These are phyloP conservation scores for Uria aalge DNA, from an alignment of 2,113 vertebrate species.

Conservation along the genomic window DNA sequence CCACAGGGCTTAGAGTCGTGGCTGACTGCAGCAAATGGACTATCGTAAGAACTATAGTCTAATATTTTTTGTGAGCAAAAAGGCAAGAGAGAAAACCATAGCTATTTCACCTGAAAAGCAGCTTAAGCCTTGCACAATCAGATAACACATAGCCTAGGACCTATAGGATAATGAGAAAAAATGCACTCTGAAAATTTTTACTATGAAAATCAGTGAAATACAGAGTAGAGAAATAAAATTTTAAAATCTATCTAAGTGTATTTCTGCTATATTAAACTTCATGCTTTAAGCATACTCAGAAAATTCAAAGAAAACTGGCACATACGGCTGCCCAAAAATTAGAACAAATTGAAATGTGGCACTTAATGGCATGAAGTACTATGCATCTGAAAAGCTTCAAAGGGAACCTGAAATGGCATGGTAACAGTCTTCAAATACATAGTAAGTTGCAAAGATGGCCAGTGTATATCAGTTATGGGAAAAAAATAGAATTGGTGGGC, in stretches of 20 bases:
- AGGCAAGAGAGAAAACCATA: neutral
- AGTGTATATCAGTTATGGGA: no score
- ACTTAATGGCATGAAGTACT: neutral
- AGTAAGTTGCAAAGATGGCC: neutral
- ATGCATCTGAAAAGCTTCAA: neutral
- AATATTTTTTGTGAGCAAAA: neutral
- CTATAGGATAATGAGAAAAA: neutral
- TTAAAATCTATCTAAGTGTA: neutral
- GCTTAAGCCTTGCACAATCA: neutral
- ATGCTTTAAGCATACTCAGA: neutral
- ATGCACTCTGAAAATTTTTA: neutral
- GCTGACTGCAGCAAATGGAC: neutral
- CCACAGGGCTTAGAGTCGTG: neutral
- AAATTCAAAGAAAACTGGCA: neutral
- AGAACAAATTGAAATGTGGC: neutral
- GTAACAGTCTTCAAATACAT: neutral
- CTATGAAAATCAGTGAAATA: neutral
- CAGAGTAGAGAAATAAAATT: neutral
- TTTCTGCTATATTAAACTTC: neutral
- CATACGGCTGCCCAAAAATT: neutral
- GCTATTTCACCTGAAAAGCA: neutral
- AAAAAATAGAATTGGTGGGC: fast-evolving
- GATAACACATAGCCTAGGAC: neutral
- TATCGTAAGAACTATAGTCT: neutral
- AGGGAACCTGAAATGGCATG: neutral